A percentile compares a stretch with the other conserved stretches of the same genome.
Conservation (phyloP, 1,140 invertebrate species). For the Mesaphorura yosii region DNA sequence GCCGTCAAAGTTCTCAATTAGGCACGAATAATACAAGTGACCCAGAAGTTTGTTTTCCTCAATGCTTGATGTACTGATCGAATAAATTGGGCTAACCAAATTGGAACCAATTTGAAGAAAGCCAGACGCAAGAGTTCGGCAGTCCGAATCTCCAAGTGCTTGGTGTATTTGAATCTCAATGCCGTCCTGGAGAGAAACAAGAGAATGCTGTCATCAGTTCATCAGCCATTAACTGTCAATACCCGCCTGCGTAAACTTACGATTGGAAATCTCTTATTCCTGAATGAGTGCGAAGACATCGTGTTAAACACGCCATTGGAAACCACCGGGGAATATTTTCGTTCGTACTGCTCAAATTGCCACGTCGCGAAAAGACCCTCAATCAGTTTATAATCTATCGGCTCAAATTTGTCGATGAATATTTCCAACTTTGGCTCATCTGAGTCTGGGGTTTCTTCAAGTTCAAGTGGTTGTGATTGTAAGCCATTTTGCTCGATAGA, state of each 20-base stretch:
- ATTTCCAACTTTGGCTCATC: conserved; percentile 5
- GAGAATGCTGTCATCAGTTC: not conserved
- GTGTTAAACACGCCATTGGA: conserved; percentile 13
- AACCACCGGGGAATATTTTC: conserved; percentile 15
- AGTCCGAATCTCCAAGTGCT: conserved; percentile 7
- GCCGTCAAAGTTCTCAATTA: no score
- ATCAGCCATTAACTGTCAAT: not conserved
- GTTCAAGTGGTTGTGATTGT: not conserved
- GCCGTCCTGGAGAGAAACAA: not conserved
- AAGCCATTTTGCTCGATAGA: not conserved
- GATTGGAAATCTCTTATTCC: not conserved
- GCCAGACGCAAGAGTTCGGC: conserved; percentile 2
- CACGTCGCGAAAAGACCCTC: conserved; percentile 14
- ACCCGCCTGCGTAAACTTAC: not conserved
- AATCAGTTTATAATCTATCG: not conserved
- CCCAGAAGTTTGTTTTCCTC: not conserved
- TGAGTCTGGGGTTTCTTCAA: not conserved
- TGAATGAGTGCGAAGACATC: conserved; percentile 1
- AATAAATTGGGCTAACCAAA: not conserved
- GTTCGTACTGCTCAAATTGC: not conserved
- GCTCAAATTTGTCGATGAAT: conserved; percentile 13
- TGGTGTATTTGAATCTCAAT: conserved; percentile 14
- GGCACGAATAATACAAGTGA: conserved; percentile 3
- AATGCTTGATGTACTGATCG: no score
- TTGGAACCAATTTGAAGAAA: not conserved